phyloP scores from a whole-genome alignment of 2,797 vertebrate species.

The Austrolebias charrua region DNA sequence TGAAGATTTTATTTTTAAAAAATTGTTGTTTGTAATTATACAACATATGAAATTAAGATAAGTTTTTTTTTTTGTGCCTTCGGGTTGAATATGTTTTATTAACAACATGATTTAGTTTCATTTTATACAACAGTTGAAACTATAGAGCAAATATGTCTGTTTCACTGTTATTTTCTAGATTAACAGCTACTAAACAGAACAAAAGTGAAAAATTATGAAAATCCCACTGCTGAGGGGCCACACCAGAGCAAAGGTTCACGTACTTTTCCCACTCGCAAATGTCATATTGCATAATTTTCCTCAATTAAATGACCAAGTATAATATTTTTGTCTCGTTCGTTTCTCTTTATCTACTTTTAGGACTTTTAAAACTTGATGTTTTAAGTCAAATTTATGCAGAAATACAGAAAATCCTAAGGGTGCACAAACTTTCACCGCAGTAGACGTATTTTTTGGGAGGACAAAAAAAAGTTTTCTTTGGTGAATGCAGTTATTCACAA shows the following conservation, averaged over 20 bases:
- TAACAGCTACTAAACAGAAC: conserved; percentile 33
- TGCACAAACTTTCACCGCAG: neutral
- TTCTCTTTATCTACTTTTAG: no score
- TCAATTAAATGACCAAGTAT: no score
- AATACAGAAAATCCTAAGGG: no score
- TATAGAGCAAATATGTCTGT: conserved; percentile 27
- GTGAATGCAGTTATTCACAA: neutral
- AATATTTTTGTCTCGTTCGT: no score
- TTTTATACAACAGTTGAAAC: conserved; percentile 11
- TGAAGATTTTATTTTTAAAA: conserved; percentile 49
- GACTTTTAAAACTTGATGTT: no score
- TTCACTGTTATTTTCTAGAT: conserved; percentile 21
- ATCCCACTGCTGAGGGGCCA: no score
- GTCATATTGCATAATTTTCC: no score
- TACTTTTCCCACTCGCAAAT: no score
- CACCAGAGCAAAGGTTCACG: no score
- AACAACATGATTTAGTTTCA: conserved; percentile 46
- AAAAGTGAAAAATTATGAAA: conserved; percentile 17
- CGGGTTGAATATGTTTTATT: no score
- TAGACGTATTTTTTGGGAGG: neutral
- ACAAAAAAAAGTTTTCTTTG: neutral
- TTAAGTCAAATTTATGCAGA: no score
- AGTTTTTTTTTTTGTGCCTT: neutral
- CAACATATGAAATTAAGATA: conserved; percentile 4
- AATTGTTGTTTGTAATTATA: neutral